Evolutionary conservation across 2,113 vertebrate species (phyloP), one percentile per base, ranked within the genome.

Genomic region (Gobius niger): DNA sequence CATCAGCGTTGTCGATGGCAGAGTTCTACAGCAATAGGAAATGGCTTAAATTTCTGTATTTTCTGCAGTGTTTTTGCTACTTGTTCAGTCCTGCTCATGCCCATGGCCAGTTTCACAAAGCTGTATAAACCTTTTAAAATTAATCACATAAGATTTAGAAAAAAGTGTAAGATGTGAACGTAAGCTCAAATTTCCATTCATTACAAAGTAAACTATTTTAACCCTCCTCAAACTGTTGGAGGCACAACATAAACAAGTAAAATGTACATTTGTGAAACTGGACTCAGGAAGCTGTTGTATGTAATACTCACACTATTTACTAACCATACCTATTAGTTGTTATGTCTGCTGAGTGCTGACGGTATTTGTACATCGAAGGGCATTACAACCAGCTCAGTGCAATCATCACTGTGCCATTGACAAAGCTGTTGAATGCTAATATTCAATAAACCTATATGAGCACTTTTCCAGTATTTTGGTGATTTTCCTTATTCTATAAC

Each of bases 391-490:
- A 75, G 47, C 57, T 76, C 18, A 24, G 52, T 24, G 47, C 13
- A 78, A 80, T 85, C 63, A 84, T 82, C 82, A 76, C 79, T 85
- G 75, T 88, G 75, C 77, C 80, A 87, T 74, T 60, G 47, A 53
- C 46, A 11, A 12, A 56, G 16, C 75, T 67, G 66, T 51, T 79
- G 68, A 60, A 60, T 44, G 7, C 80, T 75, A 64, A 54, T 64
- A 81, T 76, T 77, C 68, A 90, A 87, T 88, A 91, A 90, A 91
- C 56, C 63, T 80, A 52, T 60, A 61, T 76, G 44, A 81, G 72
- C 49, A 75, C 59, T 71, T 75, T 86, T 87, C 52, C 77, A 76
- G 72, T 79, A 73, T 60, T 51, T 68, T 40, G 16, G 10, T 77
- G 49, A 49, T 76, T 68, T 57, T 3, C 7, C 44, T 11, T 46